Evolutionary conservation across 1,140 invertebrate genomes (phyloP), one percentile per base, ranked within the genome.

Genomic region (Leptopilina boulardi): DNA sequence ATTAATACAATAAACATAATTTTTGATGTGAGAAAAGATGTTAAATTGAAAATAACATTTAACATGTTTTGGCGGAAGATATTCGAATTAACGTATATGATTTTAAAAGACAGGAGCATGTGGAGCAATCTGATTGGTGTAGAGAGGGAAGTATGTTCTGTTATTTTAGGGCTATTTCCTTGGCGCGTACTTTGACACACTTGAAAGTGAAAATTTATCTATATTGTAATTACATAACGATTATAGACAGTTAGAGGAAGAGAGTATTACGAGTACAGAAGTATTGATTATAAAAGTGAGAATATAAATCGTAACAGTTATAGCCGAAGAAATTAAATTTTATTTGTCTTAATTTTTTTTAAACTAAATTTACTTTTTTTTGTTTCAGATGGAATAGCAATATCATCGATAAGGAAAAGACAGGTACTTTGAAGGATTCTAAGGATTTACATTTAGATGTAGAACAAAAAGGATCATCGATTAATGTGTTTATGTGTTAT

Each of bases 101-200:
- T n/a, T 51, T 78, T 75, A 74, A 77, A 75, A 82, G 80, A 74
- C 75, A 82, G 76, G 85, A 87, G 87, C 88, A 91, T 91, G 90
- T 91, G 90, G 90, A 90, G 80, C 86, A n/a, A 86, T 76, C 80
- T 83, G 75, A 91, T 91, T 91, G 90, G 90, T 77, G 76, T 76
- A 59, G 76, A 77, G 78, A 76, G 73, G 76, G 76, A 88, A 89
- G 89, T 87, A 85, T 77, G 82, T 74, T 81, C 83, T 56, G 85
- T 81, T 91, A 89, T 91, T 90, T 90, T 89, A 86, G 84, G 87
- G 84, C 88, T 88, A 89, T 91, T 90, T 90, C 88, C 89, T 91
- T 90, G 90, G 89, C 89, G 89, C 88, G 89, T 91, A 91, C 90
- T 91, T 91, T 90, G 89, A 90, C 89, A 89, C 79, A 79, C 77